Base-by-base conservation (phyloP, 1,140 invertebrate species). In the Sesamia nonagrioides region DNA sequence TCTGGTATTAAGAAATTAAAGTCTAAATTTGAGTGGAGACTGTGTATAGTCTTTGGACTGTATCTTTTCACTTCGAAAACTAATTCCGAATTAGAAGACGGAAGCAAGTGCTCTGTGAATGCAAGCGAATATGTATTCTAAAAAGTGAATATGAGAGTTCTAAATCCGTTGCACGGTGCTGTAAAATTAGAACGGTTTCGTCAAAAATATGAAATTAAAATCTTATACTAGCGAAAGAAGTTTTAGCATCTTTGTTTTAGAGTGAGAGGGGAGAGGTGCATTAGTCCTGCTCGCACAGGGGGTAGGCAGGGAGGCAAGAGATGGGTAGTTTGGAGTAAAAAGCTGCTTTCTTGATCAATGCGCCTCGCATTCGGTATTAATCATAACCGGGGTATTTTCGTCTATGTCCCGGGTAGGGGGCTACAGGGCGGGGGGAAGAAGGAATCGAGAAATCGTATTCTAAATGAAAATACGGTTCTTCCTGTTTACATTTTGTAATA, bases 161-260 rank as follows among this genome's bases (percentile, higher is more conserved):
- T 58, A n/a, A 75, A 69, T 91, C 5, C 76, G 0, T 52, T 81
- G 75, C 7, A 1, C 0, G 11, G 6, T 3, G 50, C 17, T 73
- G 66, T 84, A 91, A 94, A 94, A 94, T 95, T 95, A 94, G 92
- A 94, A 89, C 92, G 88, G 89, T 94, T 94, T 94, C 91, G 88
- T 94, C 92, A 94, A 94, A 94, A 94, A 94, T 94, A 94, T 94
- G 93, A 94, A 94, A 94, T 94, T 94, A 94, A 94, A 94, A 94
- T 94, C 93, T 94, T 94, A 94, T 94, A 94, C 92, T 94, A 94
- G 92, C 92, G 93, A 94, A 94, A 94, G 93, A 94, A 94, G 92
- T 94, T 94, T 94, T 94, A 94, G 93, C 93, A 94, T 94, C 93
- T 94, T 94, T 94, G 93, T 94, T 94, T 94, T 94, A 94, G 93